Percentiles rank a stretch among this genome's conserved stretches.
Conservation (phyloP, 2,797 vertebrate species). For the Enteromius fasciolatus region DNA sequence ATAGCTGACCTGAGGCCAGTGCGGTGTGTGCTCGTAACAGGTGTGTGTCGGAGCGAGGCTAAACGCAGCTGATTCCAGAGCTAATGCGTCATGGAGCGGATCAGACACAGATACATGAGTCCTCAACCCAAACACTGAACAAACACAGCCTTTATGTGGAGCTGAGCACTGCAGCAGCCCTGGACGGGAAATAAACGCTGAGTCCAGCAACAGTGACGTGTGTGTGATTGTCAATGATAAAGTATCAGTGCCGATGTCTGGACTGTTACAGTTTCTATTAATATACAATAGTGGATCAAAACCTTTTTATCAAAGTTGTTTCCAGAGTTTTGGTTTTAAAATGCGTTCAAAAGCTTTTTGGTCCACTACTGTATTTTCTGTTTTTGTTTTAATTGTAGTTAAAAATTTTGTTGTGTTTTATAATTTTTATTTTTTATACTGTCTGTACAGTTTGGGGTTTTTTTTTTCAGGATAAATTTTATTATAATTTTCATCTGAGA, state of each 20-base stretch:
- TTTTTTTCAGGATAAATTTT: neutral
- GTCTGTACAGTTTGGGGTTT: neutral
- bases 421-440: neutral
- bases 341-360: no score
- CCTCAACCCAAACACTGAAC: constrained; percentile 34
- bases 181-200: neutral
- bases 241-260: neutral
- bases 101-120: constrained; percentile 25
- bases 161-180: neutral
- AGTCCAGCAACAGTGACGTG: neutral
- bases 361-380: neutral
- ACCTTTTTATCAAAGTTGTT: neutral
- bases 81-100: constrained; percentile 12
- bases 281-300: neutral
- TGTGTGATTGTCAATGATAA: neutral
- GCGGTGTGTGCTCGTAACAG: constrained; percentile 17
- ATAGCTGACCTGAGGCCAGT: constrained; percentile 39
- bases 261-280: neutral
- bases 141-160: constrained; percentile 29
- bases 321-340: no score
- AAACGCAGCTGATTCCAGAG: constrained; percentile 27
- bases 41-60: constrained; percentile 2
- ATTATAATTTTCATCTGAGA: neutral
- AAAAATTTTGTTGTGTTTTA: neutral
- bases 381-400: neutral